phyloP scores from a whole-genome alignment of 1,140 invertebrate species.

The Eumeta japonica region DNA sequence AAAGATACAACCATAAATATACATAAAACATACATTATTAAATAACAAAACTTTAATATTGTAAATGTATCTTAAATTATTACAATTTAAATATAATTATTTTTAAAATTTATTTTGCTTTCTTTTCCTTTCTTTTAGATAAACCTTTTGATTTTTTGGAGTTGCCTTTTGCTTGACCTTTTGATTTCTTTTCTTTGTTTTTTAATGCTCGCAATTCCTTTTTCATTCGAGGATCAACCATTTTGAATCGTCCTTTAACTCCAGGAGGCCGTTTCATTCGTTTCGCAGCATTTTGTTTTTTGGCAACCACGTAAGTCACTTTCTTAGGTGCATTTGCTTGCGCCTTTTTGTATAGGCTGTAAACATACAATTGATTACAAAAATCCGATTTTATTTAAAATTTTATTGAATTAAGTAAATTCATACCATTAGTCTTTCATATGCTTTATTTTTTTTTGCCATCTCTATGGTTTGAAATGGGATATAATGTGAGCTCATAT shows the following conservation, averaged over 20 bases:
- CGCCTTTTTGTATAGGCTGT: slow-evolving; percentile 90
- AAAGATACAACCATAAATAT: no score
- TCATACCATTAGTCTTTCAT: background rate
- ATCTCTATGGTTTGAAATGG: no score
- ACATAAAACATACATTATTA: no score
- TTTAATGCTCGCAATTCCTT: slow-evolving; percentile 81
- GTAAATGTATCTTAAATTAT: no score
- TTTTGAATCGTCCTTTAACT: slow-evolving; percentile 88
- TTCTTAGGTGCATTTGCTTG: slow-evolving; percentile 82
- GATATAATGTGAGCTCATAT: no score
- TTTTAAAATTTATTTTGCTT: no score
- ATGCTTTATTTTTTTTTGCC: background rate
- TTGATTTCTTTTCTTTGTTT: slow-evolving; percentile 60
- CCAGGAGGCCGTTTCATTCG: slow-evolving; percentile 76
- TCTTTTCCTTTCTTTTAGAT: no score
- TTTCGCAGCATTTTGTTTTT: slow-evolving; percentile 81
- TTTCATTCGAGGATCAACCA: slow-evolving; percentile 95
- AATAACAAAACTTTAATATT: no score
- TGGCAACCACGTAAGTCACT: slow-evolving; percentile 91
- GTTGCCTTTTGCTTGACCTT: slow-evolving; percentile 42
- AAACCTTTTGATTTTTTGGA: no score
- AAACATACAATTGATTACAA: no score
- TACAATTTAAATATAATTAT: no score
- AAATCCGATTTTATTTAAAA: background rate
- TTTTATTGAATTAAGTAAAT: background rate